A percentile compares a stretch with the other conserved stretches of the same genome.
Conservation (phyloP, 2,113 vertebrate genomes). For the Etia nguti region DNA sequence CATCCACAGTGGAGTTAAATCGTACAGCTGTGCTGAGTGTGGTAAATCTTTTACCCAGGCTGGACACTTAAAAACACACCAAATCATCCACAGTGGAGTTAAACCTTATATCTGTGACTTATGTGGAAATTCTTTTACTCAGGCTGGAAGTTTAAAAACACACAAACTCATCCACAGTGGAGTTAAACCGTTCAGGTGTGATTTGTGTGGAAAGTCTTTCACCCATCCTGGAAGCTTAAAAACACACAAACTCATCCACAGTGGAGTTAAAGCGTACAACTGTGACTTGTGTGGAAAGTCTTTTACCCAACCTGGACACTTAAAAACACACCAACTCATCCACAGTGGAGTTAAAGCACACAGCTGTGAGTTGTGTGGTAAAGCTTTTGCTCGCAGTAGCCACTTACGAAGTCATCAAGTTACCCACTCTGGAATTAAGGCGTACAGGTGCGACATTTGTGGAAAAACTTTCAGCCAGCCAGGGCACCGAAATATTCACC, state of each 20-base stretch:
- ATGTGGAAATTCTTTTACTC: background rate
- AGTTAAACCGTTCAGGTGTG: background rate
- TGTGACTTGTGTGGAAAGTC: background rate
- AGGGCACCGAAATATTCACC: background rate
- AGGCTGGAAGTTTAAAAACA: background rate
- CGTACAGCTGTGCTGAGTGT: background rate
- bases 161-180: background rate
- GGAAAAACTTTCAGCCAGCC: background rate
- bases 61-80: background rate
- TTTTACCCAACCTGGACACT: background rate
- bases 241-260: background rate
- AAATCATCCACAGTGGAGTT: background rate
- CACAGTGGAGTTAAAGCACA: background rate
- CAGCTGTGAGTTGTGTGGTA: background rate
- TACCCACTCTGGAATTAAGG: background rate
- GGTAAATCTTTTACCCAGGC: background rate
- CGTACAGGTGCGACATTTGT: background rate
- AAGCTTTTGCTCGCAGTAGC: background rate
- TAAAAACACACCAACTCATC: background rate
- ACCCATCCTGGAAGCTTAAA: background rate
- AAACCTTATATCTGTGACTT: rapidly evolving
- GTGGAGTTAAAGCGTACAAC: rapidly evolving
- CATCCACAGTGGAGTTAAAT: background rate
- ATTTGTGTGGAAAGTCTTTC: background rate
- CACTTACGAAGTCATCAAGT: background rate